Base-by-base conservation (phyloP, 1,140 invertebrate genomes). In the Vanessa atalanta region DNA sequence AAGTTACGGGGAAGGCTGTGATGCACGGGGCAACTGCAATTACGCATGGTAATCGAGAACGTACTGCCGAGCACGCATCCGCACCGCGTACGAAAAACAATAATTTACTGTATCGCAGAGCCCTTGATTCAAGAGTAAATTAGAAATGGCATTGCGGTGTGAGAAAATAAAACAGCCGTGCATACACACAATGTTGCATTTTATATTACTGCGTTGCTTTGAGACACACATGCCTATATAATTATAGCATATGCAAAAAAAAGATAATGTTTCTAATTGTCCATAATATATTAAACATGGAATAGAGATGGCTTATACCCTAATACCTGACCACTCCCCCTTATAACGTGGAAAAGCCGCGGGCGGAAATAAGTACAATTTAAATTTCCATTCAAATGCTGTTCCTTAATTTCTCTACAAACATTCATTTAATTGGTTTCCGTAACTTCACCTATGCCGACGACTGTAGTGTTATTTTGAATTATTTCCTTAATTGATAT, bases 1-100 rank as follows among this genome's bases (percentile, higher is more conserved):
- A 90, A 88, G 83, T 88, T 88, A 86, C 84, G 77, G 76, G 69
- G 70, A 76, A 76, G 80, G 76, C 68, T 69, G 63, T 63, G 48
- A 48, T 51, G 55, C 72, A 71, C 75, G 71, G 57, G 57, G 79
- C 81, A 78, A 81, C 82, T 78, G 76, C 82, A 86, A 88, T 88
- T 90, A 90, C 81, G 79, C 76, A 72, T 74, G 68, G 72, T 74
- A 73, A 77, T 57, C 47, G 63, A 47, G 65, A 51, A 50, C 66
- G 26, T 61, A 61, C 57, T 61, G 57, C 31, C 16, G 43, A 13
- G 66, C 66, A 57, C 53, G 66, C 66, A 69, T 55, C 55, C 65
- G 65, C 65, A 15, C 51, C 20, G 47, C 47, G 16, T 1, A 47
- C n/a, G 51, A 47, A 60, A 69, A 69, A 47, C 66, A 47, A 68